phyloP scores from a whole-genome alignment of 2,797 vertebrate genomes.

The Peromyscus nudipes region DNA sequence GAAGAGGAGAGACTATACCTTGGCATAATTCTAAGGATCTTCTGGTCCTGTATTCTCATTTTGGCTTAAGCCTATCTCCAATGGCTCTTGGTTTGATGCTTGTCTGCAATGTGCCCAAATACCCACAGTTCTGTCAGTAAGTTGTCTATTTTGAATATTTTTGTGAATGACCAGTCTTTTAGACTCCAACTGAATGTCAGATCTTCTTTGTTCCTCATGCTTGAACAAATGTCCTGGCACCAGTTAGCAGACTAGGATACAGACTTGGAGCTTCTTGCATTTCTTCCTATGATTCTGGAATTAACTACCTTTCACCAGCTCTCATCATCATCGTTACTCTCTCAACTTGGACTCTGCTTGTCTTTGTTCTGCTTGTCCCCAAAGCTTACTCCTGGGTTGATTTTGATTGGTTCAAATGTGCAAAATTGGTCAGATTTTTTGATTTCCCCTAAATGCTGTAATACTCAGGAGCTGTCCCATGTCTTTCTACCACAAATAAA shows the following conservation, averaged over 20 bases:
- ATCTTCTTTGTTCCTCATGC: neutral
- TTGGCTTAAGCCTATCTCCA: neutral
- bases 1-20: neutral
- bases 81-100: neutral
- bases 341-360: neutral
- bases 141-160: neutral
- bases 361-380: neutral
- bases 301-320: neutral
- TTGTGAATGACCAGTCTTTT: neutral
- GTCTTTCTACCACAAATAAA: neutral
- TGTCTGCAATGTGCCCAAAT: neutral
- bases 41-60: neutral
- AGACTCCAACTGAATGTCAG: neutral
- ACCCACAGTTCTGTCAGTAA: neutral
- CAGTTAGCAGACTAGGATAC: neutral
- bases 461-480: neutral
- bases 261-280: neutral
- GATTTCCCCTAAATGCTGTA: neutral
- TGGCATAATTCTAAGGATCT: neutral
- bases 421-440: neutral
- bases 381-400: neutral
- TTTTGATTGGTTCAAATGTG: slow-evolving; percentile 22
- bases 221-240: neutral
- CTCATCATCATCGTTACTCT: neutral
- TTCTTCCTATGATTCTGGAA: neutral